These are phyloP conservation scores for Cryptomyrus ogoouensis DNA, from an alignment of 2,113 vertebrate species.

Conservation along the genomic window DNA sequence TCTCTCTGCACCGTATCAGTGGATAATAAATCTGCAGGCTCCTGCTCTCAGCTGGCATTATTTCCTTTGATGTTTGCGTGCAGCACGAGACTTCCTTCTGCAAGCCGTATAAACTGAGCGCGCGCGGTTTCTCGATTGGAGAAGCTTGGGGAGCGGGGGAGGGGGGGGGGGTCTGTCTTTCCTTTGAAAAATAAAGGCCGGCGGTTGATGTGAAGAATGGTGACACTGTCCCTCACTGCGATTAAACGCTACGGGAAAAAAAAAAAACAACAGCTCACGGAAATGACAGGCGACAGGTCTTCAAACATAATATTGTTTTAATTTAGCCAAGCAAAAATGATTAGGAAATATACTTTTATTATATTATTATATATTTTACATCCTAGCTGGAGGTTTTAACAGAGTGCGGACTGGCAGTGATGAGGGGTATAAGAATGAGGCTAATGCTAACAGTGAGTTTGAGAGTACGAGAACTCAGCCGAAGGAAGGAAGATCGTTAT, in stretches of 20 bases:
- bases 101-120: constrained; percentile 50
- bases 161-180: not conserved
- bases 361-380: not conserved
- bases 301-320: constrained; percentile 50
- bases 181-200: not conserved
- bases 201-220: constrained; percentile 82
- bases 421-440: not conserved
- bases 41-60: constrained; percentile 80
- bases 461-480: not conserved
- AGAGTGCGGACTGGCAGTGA: not conserved
- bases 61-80: constrained; percentile 76
- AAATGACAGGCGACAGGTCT: constrained; percentile 82
- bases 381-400: not conserved
- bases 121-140: constrained; percentile 60
- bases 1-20: constrained; percentile 61
- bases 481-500: not conserved
- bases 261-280: constrained; percentile 39
- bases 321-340: constrained; percentile 54
- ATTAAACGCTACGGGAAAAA: constrained; percentile 70
- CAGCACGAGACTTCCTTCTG: constrained; percentile 67
- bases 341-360: not conserved
- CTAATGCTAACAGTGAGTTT: not conserved
- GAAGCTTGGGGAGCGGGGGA: too few species aligned
- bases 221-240: constrained; percentile 64
- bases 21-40: constrained; percentile 72